phyloP scores from a whole-genome alignment of 1,140 invertebrate species.

The Megathymus violae region DNA sequence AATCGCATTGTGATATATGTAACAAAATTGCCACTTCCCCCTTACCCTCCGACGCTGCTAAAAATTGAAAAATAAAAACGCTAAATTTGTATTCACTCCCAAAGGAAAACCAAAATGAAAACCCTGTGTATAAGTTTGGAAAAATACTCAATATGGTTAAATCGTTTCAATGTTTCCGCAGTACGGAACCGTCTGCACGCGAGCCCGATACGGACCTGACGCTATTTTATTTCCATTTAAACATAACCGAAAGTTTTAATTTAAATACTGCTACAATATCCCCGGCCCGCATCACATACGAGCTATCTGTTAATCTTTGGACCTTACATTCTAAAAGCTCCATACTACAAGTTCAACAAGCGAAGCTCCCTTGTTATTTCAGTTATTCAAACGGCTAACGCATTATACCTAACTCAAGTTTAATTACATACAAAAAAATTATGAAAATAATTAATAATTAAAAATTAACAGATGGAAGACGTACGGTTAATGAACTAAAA shows the following conservation, averaged over 20 bases:
- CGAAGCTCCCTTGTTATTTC: constrained; percentile 54
- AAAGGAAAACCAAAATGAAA: too few species aligned
- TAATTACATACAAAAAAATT: constrained; percentile 35
- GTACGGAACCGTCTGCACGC: neutral
- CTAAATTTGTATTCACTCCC: too few species aligned
- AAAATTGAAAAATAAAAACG: too few species aligned
- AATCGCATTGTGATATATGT: too few species aligned
- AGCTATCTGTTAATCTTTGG: constrained; percentile 66
- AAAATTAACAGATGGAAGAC: constrained; percentile 49
- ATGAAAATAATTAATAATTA: too few species aligned
- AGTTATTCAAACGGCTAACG: constrained; percentile 55
- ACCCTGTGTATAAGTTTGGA: too few species aligned
- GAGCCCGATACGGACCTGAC: neutral
- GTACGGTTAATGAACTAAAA: constrained; percentile 37
- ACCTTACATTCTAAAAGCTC: constrained; percentile 73
- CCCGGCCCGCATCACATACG: constrained; percentile 60
- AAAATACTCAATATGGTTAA: too few species aligned
- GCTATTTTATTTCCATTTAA: constrained; percentile 51
- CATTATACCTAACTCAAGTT: constrained; percentile 33
- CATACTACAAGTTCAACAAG: constrained; percentile 53
- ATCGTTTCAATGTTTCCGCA: too few species aligned
- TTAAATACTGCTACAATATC: constrained; percentile 72
- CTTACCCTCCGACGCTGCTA: too few species aligned
- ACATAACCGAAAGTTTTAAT: constrained; percentile 46
- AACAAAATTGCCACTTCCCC: too few species aligned